Evolutionary conservation across 2,797 vertebrate genomes (phyloP).

Genomic region (Aplochiton taeniatus): DNA sequence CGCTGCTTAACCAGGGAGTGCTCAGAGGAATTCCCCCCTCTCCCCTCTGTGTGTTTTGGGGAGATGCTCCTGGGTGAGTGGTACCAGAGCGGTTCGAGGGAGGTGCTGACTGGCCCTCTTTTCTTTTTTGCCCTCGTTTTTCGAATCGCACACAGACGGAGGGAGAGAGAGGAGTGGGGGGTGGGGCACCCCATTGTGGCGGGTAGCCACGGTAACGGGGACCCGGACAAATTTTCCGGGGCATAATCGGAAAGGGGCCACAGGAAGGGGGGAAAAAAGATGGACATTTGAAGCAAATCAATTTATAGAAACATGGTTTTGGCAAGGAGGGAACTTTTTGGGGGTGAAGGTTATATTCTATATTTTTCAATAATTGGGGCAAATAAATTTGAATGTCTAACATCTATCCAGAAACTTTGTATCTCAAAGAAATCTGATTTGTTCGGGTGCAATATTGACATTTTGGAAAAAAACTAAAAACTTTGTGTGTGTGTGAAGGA

Average conservation of each 20-base stretch:
- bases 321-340: conserved; percentile 15
- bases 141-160: conserved; percentile 15
- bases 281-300: conserved; percentile 17
- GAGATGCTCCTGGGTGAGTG: conserved; percentile 17
- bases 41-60: conserved; percentile 6
- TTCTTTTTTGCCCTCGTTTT: conserved; percentile 26
- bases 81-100: conserved; percentile 14
- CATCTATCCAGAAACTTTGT: too few species aligned
- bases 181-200: conserved; percentile 39
- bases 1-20: not conserved
- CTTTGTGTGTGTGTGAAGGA: too few species aligned
- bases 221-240: conserved; percentile 22
- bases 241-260: conserved; percentile 6
- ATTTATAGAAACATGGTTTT: conserved; percentile 33
- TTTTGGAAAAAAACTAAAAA: too few species aligned
- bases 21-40: not conserved
- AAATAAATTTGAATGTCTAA: too few species aligned
- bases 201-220: conserved; percentile 28
- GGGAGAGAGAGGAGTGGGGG: conserved; percentile 26
- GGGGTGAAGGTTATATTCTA: too few species aligned
- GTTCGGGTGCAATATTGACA: too few species aligned
- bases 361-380: not conserved
- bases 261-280: conserved; percentile 18
- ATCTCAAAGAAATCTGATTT: too few species aligned
- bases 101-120: conserved; percentile 21